Base-by-base conservation (phyloP, 2,113 vertebrate species). In the Callionymus lyra region DNA sequence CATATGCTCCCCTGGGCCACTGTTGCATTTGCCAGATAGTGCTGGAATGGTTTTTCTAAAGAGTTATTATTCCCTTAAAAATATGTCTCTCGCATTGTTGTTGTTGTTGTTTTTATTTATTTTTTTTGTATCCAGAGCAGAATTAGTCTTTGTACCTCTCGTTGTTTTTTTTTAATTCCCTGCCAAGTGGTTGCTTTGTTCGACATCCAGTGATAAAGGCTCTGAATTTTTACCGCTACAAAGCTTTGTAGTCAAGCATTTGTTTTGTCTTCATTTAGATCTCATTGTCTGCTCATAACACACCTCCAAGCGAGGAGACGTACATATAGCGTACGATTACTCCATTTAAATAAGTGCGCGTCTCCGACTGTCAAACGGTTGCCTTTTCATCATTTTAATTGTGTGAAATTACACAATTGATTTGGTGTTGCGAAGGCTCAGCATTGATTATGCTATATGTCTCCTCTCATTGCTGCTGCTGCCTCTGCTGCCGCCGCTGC, bases 71-170 rank as follows among this genome's bases (percentile, higher is more conserved):
- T 82, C 74, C 72, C 67, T 79, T 72, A 78, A 83, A 82, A 83
- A 81, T 81, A 81, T 76, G 78, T 80, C 78, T 83, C 76, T 72
- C 71, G 72, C 74, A 78, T 77, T 77, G 74, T 81, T 82, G 69
- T 80, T 82, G 74, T 82, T 82, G 59, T 74, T 76, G 57, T 66
- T 68, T 18, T 56, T n/a, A n/a, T n/a, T n/a, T n/a, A n/a, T n/a
- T n/a, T 53, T 52, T 49, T 59, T 70, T 64, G 70, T 69, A 59
- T 78, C 68, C 70, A 53, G 47, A 76, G 76, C 70, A 77, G 76
- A 83, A 83, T 81, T 79, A 78, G 72, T 83, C 76, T 83, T 81
- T 83, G 81, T 83, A 81, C 72, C 76, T 80, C 74, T 73, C 70
- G 70, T 78, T 68, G 74, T 36, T 76, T 83, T 76, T 83, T 77